phyloP scores from a whole-genome alignment of 2,797 vertebrate species.

The Todus mexicanus region DNA sequence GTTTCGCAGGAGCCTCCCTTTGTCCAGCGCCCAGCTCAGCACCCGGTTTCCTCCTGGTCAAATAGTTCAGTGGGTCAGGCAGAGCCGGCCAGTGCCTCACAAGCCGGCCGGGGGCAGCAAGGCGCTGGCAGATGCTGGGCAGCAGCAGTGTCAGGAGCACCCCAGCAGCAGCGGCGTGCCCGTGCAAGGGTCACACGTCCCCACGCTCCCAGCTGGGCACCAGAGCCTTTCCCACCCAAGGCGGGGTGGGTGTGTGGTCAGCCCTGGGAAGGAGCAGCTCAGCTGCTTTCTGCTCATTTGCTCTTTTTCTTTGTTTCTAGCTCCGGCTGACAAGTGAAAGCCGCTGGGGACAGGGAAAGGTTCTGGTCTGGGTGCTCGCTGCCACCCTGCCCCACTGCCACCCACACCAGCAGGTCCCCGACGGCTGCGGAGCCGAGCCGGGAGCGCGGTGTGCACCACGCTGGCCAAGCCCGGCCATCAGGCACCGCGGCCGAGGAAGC shows the following conservation, averaged over 20 bases:
- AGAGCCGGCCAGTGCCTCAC: not conserved
- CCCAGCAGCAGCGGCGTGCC: not conserved
- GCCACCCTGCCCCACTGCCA: not conserved
- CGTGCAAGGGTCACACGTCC: not conserved
- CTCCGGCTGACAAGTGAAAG: not conserved
- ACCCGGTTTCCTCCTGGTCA: not conserved
- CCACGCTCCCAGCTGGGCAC: fast-evolving
- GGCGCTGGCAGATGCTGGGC: fast-evolving
- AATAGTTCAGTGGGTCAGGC: slow-evolving; percentile 24
- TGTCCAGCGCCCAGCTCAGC: not conserved
- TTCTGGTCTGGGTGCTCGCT: not conserved
- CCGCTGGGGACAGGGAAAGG: not conserved
- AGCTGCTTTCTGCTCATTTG: not conserved
- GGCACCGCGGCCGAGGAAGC: not conserved
- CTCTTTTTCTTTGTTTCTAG: not conserved
- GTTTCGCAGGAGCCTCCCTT: not conserved
- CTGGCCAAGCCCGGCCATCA: not conserved
- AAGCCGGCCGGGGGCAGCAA: not conserved
- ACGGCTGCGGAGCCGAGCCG: fast-evolving
- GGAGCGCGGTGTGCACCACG: fast-evolving
- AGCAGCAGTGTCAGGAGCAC: not conserved
- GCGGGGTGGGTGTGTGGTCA: fast-evolving
- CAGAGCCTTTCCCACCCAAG: not conserved
- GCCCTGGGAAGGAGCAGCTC: not conserved
- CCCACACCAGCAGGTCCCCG: fast-evolving